Evolutionary conservation across 1,140 invertebrate genomes (phyloP).

Genomic region (Onthophagus taurus): DNA sequence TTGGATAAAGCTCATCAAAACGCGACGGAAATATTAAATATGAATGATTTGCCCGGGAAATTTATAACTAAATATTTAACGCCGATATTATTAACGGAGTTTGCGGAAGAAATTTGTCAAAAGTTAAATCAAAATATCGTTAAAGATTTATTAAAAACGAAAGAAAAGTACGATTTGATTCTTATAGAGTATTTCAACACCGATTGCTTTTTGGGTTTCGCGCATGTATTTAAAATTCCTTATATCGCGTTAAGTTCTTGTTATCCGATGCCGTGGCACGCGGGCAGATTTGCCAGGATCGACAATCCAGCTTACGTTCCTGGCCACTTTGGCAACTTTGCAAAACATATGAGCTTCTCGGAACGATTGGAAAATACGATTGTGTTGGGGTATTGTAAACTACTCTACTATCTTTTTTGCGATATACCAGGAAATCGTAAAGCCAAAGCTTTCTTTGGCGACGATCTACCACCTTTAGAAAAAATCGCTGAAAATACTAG

Average conservation of each 20-base stretch:
- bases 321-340: not conserved
- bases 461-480: conserved; percentile 46
- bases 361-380: conserved; percentile 20
- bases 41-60: not conserved
- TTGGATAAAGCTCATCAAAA: not conserved
- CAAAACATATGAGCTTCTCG: conserved; percentile 8
- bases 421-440: conserved; percentile 34
- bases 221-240: conserved; percentile 51
- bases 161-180: conserved; percentile 52
- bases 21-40: conserved; percentile 9
- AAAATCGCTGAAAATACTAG: conserved; percentile 49
- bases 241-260: conserved; percentile 37
- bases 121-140: conserved; percentile 24
- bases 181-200: conserved; percentile 59
- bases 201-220: conserved; percentile 55
- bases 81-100: conserved; percentile 6
- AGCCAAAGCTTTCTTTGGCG: conserved; percentile 44
- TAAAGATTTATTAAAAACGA: conserved; percentile 39
- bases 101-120: conserved; percentile 15
- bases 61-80: conserved; percentile 4
- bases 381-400: too few relatives aligned
- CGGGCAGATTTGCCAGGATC: not conserved
- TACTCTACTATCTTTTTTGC: too few relatives aligned
- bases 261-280: conserved; percentile 40
- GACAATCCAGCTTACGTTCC: conserved; percentile 10